phyloP scores from a whole-genome alignment of 2,888 invertebrate species.

The Coenonympha arcania region DNA sequence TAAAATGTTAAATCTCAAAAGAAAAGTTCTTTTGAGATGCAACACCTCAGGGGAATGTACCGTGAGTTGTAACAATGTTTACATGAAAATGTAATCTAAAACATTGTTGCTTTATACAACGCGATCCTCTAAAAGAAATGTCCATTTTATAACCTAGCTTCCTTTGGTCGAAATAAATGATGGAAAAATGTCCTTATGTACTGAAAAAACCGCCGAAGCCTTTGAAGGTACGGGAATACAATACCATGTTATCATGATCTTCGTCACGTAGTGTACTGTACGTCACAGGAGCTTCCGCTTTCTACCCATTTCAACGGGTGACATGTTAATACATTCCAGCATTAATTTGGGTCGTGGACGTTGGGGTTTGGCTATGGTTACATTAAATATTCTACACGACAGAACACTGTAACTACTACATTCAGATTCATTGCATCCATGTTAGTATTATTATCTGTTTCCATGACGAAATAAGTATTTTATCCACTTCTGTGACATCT shows the following conservation, averaged over 20 bases:
- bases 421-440: background rate
- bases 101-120: too few relatives aligned
- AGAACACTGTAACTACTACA: background rate
- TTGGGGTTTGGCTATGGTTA: background rate
- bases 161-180: too few relatives aligned
- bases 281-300: constrained; percentile 6
- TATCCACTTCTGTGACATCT: too few relatives aligned
- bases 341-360: constrained; percentile 2
- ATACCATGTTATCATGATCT: background rate
- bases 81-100: too few relatives aligned
- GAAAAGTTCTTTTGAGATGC: background rate
- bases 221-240: background rate
- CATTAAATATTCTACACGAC: background rate
- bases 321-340: constrained; percentile 4
- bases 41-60: background rate
- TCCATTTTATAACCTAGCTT: too few relatives aligned
- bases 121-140: too few relatives aligned
- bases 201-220: background rate
- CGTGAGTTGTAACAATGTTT: too few relatives aligned
- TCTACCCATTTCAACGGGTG: constrained; percentile 5
- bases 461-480: background rate
- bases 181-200: too few relatives aligned
- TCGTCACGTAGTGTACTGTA: background rate
- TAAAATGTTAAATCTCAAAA: too few relatives aligned
- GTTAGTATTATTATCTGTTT: background rate